Evolutionary conservation across 2,888 invertebrate species (phyloP).

Genomic region (Drosophila atroscutellata): DNA sequence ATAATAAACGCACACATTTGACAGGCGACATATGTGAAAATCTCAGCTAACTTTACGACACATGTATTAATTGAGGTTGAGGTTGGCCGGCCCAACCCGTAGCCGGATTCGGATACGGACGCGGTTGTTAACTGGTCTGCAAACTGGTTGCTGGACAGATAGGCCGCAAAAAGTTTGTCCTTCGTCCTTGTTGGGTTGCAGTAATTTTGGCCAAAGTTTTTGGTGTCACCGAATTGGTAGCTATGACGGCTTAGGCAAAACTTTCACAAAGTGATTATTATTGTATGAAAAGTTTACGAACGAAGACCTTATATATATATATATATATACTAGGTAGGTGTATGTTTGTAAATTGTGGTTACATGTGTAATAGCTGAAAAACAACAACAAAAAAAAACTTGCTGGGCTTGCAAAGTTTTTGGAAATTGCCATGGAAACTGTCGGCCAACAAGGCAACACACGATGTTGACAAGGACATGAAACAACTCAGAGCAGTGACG

Average conservation of each 20-base stretch:
- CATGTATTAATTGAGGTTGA: slow-evolving; percentile 65
- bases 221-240: slow-evolving; percentile 73
- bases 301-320: neutral
- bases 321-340: slow-evolving; percentile 6
- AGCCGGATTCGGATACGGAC: neutral
- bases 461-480: slow-evolving; percentile 43
- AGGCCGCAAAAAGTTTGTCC: slow-evolving; percentile 64
- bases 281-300: slow-evolving; percentile 73
- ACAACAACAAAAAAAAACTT: slow-evolving; percentile 36
- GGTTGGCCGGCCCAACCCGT: neutral
- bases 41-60: slow-evolving; percentile 48
- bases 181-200: slow-evolving; percentile 30
- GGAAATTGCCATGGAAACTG: slow-evolving; percentile 59
- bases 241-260: slow-evolving; percentile 73
- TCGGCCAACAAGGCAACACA: slow-evolving; percentile 51
- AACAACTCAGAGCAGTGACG: slow-evolving; percentile 39
- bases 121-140: slow-evolving; percentile 41
- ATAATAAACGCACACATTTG: slow-evolving; percentile 65
- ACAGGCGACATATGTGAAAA: slow-evolving; percentile 38
- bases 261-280: slow-evolving; percentile 79
- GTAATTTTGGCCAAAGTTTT: slow-evolving; percentile 61
- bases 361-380: slow-evolving; percentile 53
- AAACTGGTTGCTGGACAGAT: slow-evolving; percentile 51
- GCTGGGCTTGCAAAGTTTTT: slow-evolving; percentile 38
- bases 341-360: slow-evolving; percentile 33